Base-by-base conservation (phyloP, 2,797 vertebrate genomes). In the Myripristis jacobus region DNA sequence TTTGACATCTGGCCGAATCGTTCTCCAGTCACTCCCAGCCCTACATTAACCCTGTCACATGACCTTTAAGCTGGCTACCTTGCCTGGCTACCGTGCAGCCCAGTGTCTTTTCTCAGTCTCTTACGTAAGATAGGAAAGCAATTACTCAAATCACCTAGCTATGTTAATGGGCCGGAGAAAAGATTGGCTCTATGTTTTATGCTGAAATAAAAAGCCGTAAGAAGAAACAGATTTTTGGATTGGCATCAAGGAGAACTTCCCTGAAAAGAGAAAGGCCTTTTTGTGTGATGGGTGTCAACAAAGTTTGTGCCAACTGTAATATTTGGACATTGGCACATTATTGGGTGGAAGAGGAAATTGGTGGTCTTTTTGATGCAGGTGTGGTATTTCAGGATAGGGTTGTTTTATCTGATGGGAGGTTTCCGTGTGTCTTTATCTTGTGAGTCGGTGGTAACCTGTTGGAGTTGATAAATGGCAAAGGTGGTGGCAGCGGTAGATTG, bases 101-200 rank as follows among this genome's bases (percentile, higher is more conserved):
- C 58, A 29, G 38, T 52, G 34, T 50, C 6, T 24, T 63, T 53
- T 71, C 54, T 31, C 41, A 27, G 27, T 24, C 52, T 4, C 67
- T 84, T 90, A 84, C 29, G 19, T 83, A 80, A 81, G 79, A 78
- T 75, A 75, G 73, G 47, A 82, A 85, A 83, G 58, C 47, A 86
- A 52, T 84, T 62, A 56, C 44, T 62, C 38, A 48, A 56, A 76
- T 82, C 66, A 76, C 70, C 80, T 82, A 29, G 18, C 76, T 74
- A 6, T 64, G 73, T 73, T 85, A 88, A 89, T 77, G 80, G 50
- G 31, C 84, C 21, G 4, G 79, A 80, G 59, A 66, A 61, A 85
- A 78, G 70, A 73, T 69, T 75, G 76, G 60, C 79, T 80, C 63
- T 66, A 57, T 54, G 48, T 41, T 85, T 86, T 54, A 72, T 48